Evolutionary conservation across 1,140 invertebrate species (phyloP).

Genomic region (Aporrectodea caliginosa): DNA sequence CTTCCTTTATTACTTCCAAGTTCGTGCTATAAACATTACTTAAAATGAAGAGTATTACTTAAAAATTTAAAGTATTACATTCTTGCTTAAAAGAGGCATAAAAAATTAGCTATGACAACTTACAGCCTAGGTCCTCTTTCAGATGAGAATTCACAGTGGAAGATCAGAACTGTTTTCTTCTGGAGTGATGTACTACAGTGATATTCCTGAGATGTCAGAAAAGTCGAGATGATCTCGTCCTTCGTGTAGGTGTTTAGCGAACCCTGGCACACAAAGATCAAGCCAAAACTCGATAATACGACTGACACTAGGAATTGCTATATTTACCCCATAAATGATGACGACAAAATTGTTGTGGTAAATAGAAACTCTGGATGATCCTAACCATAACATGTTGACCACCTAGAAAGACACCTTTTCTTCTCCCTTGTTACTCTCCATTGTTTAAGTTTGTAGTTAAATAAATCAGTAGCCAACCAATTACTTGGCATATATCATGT

Average conservation of each 20-base stretch:
- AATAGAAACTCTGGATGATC: too few relatives aligned
- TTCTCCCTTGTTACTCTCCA: too few relatives aligned
- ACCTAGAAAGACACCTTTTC: too few relatives aligned
- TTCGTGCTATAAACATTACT: not conserved
- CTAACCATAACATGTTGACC: too few relatives aligned
- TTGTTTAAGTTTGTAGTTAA: too few relatives aligned
- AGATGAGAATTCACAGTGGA: conserved; percentile 97
- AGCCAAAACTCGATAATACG: not conserved
- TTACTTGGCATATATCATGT: too few relatives aligned
- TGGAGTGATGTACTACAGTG: not conserved
- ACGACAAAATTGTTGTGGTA: too few relatives aligned
- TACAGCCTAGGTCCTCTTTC: conserved; percentile 88
- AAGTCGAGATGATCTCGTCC: not conserved
- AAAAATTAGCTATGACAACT: not conserved
- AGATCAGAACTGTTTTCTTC: conserved; percentile 64
- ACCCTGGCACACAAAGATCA: conserved; percentile 1
- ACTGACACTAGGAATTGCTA: too few relatives aligned
- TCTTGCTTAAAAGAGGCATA: not conserved
- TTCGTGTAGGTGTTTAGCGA: conserved; percentile 7
- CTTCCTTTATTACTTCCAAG: not conserved
- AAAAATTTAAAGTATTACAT: conserved; percentile 1
- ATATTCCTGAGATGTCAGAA: not conserved
- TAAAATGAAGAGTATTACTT: not conserved
- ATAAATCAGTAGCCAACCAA: too few relatives aligned
- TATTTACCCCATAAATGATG: too few relatives aligned